Base-by-base conservation (phyloP, 2,888 invertebrate genomes). In the Drosophila emarginata region DNA sequence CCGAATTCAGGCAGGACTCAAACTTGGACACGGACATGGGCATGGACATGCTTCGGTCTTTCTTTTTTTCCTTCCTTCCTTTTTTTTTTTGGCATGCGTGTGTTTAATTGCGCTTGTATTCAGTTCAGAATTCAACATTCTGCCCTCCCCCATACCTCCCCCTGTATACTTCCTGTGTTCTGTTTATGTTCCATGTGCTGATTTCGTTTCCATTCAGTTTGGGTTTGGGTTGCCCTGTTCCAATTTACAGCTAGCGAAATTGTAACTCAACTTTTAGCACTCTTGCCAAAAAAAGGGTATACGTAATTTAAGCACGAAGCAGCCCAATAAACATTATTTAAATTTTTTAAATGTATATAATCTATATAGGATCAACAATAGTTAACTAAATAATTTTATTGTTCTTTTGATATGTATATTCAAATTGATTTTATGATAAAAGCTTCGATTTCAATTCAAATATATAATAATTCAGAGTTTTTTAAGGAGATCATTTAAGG, bases 81-180 rank as follows among this genome's bases (percentile, higher is more conserved):
- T 50, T 18, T 36, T 64, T 53, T 52, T 54, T 62, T 74, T 76
- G 72, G 71, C 72, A 78, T 75, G 76, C 80, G 67, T 80, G 74
- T 73, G 75, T 83, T 76, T 87, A 84, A 80, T 78, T 76, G 74
- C 79, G 78, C 76, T 70, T 73, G 86, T 82, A 80, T 81, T 77
- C 60, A 61, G 51, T 64, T 45, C 45, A 45, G 7, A 45, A 78
- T 72, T 61, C 62, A 60, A 21, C 26, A 61, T 61, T 54, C 68
- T 51, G 51, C 65, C 45, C 50, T 21, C 60, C 50, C 51, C 32
- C 23, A 40, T 23, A 12, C 6, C 39, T 11, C 18, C 28, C 59
- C n/a, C 18, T 15, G 58, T 57, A 21, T 37, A 64, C 70, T 72
- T 83, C 73, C 84, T 78, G 75, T 76, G 64, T 54, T 68, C 58